Base-by-base conservation (phyloP, 2,888 invertebrate genomes). In the Cinara cedri region DNA sequence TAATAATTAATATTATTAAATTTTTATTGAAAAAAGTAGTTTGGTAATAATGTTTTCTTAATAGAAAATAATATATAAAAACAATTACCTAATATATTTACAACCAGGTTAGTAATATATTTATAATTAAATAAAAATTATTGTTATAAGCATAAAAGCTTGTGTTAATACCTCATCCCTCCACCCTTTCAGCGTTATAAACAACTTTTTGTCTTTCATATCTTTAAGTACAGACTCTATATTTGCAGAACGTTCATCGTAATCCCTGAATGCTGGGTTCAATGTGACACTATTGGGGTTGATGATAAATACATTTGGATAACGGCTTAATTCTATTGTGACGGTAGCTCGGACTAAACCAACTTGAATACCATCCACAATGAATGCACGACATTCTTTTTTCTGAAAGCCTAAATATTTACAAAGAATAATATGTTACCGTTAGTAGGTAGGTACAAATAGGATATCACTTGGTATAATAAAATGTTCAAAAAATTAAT, bases 151-250 rank as follows among this genome's bases (percentile, higher is more conserved):
- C 0, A 63, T 21, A 63, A 13, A 70, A 70, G 51, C 68, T 34
- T 14, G 68, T 70, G 34, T 74, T 51, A 74, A 63, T 86, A 93
- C 93, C 90, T 97, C 97, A 88, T 97, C 93, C 85, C 97, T 89
- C 97, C 97, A 97, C 21, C 97, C 96, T 85, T 92, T 91, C 11
- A 96, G 87, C 62, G 96, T 92, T 82, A 92, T 88, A 85, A 96
- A 93, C 83, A 90, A 89, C 84, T 92, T 91, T 83, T 93, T 90
- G 82, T 89, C 89, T 82, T 92, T 89, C 85, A 96, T 88, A 85
- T 92, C 90, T 83, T 90, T 89, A 84, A 97, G 88, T 81, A 96
- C 92, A 85, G 90, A 89, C 83, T 94, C 94, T 66, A 97, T 89
- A 85, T 90, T 90, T 76, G 89, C 88, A 82, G 93, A 93, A 83